phyloP scores from a whole-genome alignment of 1,140 invertebrate genomes.

The Zaprionus camerounensis region DNA sequence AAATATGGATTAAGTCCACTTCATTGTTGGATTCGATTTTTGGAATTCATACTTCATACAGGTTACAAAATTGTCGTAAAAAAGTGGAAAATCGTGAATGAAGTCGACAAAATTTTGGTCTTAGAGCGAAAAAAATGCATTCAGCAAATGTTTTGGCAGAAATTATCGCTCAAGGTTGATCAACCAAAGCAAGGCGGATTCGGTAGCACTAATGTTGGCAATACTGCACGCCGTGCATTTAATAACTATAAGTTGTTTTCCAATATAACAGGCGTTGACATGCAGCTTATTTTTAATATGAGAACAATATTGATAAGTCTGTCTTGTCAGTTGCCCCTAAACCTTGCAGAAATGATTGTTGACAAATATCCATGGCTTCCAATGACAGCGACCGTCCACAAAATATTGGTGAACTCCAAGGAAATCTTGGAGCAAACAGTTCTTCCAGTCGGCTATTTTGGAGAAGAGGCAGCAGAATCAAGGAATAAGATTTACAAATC shows the following conservation, averaged over 20 bases:
- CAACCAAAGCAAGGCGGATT: constrained; percentile 5
- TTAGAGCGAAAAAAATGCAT: constrained; percentile 3
- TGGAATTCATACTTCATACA: too few species aligned
- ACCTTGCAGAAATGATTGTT: background rate
- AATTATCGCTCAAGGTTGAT: constrained; percentile 19
- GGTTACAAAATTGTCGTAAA: too few species aligned
- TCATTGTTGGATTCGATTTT: too few species aligned
- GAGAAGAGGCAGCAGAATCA: constrained; percentile 18
- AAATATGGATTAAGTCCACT: background rate
- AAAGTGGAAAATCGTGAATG: too few species aligned
- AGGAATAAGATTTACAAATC: too few species aligned
- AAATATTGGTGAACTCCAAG: constrained; percentile 16
- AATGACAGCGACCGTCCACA: constrained; percentile 4
- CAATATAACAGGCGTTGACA: background rate
- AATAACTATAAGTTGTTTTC: constrained; percentile 7
- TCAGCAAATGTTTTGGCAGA: constrained; percentile 18
- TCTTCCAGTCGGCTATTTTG: constrained; percentile 21
- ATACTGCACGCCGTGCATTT: constrained; percentile 20
- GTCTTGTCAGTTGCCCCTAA: constrained; percentile 1
- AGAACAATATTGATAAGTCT: background rate
- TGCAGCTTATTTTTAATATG: constrained; percentile 9
- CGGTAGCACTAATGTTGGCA: background rate
- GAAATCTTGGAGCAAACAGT: constrained; percentile 9
- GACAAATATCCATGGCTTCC: background rate
- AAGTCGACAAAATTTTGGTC: constrained; percentile 1